Conservation (phyloP, 2,797 vertebrate genomes). For the Periophthalmus magnuspinnatus region DNA sequence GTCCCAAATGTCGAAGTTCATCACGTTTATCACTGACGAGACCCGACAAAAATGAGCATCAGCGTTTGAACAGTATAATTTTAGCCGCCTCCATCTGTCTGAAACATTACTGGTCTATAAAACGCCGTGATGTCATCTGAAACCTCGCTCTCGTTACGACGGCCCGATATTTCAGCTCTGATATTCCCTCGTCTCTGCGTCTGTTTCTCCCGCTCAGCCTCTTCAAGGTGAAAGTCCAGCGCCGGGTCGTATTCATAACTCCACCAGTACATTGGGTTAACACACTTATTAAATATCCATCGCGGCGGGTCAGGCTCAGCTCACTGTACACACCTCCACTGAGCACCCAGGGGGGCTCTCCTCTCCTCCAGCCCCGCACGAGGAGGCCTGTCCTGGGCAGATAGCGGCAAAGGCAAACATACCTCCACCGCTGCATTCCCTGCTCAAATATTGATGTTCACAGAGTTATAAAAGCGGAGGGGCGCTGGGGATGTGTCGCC, state of each 20-base stretch:
- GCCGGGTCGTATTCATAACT: constrained; percentile 35
- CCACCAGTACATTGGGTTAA: constrained; percentile 36
- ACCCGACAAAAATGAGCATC: no score
- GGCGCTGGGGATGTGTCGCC: constrained; percentile 18
- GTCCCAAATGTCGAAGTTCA: no score
- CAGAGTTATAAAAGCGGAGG: constrained; percentile 19
- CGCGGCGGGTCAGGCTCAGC: constrained; percentile 42
- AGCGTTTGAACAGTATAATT: no score
- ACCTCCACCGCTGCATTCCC: constrained; percentile 30
- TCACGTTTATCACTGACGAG: no score
- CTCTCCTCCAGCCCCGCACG: constrained; percentile 33
- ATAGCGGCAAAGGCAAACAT: constrained; percentile 47
- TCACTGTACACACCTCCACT: background rate
- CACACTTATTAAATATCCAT: constrained; percentile 65
- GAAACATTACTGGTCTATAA: no score
- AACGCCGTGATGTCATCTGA: no score
- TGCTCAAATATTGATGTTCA: constrained; percentile 71
- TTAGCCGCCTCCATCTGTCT: no score
- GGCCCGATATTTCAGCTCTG: constrained; percentile 35
- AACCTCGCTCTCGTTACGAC: constrained; percentile 12
- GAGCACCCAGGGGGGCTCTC: constrained; percentile 11
- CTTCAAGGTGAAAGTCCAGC: constrained; percentile 23
- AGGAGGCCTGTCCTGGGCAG: constrained; percentile 34
- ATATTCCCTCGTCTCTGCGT: constrained; percentile 5
- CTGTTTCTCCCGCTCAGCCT: constrained; percentile 14